These are phyloP conservation scores for Prietella phreatophila DNA, from an alignment of 2,113 vertebrate species.

Conservation along the genomic window DNA sequence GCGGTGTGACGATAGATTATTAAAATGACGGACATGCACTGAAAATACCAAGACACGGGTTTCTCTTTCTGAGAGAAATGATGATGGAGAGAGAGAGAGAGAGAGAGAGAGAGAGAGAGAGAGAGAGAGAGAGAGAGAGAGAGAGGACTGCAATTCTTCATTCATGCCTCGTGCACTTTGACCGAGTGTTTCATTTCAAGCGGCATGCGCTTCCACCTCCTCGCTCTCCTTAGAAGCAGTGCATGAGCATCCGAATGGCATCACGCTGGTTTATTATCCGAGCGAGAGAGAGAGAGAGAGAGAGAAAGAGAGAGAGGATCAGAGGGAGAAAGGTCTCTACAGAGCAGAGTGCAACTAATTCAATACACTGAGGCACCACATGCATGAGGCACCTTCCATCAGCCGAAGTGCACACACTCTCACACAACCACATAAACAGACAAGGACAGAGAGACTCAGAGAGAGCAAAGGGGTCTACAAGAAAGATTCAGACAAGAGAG, in stretches of 20 bases:
- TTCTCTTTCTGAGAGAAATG: too few species aligned
- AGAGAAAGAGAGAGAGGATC: background rate
- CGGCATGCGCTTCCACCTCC: background rate
- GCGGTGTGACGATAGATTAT: too few species aligned
- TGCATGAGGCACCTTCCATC: background rate
- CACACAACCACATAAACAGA: background rate
- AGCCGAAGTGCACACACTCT: background rate
- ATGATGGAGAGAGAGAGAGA: background rate
- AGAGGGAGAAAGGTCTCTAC: background rate
- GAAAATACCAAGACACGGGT: too few species aligned
- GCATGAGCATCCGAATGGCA: background rate
- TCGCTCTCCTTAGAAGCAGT: background rate
- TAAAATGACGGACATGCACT: too few species aligned
- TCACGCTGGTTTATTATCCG: background rate
- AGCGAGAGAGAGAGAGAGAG: background rate
- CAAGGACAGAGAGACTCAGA: background rate
- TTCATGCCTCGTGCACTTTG: background rate
- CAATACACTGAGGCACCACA: background rate
- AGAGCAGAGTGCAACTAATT: constrained; percentile 27
- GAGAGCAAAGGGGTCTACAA: background rate
- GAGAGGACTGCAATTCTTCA: background rate
- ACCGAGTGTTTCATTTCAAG: background rate
- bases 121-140: background rate
- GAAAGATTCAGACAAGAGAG: background rate
- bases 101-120: background rate